Evolutionary conservation across 2,113 vertebrate genomes (phyloP), one percentile per base, ranked within the genome.

Genomic region (Aramus guarauna): DNA sequence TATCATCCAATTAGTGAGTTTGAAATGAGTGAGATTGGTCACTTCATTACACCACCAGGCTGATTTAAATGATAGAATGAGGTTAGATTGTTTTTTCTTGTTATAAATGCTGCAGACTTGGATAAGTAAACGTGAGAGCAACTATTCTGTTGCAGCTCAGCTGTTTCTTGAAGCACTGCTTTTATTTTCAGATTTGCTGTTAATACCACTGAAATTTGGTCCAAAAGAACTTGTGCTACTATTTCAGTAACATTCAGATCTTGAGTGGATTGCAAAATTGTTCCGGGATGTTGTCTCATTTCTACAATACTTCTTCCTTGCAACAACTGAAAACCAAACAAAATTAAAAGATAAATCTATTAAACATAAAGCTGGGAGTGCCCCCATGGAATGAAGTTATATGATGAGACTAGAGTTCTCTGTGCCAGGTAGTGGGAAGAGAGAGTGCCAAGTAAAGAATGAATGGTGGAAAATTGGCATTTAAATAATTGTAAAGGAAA

Each of bases 401-500:
- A 78, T 34, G 72, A 66, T 81, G 78, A 95, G 68, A 53, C 29
- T 34, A 62, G 43, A 58, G 21, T 77, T 85, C 26, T 84, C 21
- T 66, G 55, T 92, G 90, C 82, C 92, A 97, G 75, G 37, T 50
- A 55, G 12, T 86, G 50, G 36, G 85, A 96, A 63, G 60, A 88
- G 55, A 73, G 45, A 90, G 29, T 67, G 88, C 85, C 92, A 76
- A 90, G 55, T 86, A 66, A 88, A 94, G 56, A 83, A 88, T 73
- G 72, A 96, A 73, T 88, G 72, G 82, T 86, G 80, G 91, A 95
- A 96, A 97, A 91, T 53, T 90, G 80, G 59, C 74, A 1, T 92
- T 91, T 85, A 90, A 90, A 55, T 90, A 93, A 80, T 76, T 74
- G 63, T 66, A 41, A 82, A 82, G 74, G 85, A 90, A 94, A 95